Conservation (phyloP, 2,888 invertebrate genomes). For the Chloromyia formosa region DNA sequence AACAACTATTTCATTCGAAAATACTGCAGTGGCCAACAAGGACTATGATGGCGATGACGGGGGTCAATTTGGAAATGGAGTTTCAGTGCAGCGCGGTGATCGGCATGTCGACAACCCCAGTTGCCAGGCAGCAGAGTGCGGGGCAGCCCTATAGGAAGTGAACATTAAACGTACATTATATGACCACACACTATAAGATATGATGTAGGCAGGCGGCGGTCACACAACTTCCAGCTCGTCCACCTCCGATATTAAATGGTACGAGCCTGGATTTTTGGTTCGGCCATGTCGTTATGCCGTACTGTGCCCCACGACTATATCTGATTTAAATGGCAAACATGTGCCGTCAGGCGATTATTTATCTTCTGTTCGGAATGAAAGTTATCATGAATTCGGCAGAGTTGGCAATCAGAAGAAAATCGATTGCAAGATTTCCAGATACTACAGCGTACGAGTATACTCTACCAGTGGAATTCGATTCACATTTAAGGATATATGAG, state of each 20-base stretch:
- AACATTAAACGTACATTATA: slow-evolving; percentile 37
- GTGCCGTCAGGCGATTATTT: slow-evolving; percentile 44
- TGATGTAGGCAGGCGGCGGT: slow-evolving; percentile 23
- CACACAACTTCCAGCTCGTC: background rate
- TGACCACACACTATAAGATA: slow-evolving; percentile 38
- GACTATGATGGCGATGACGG: slow-evolving; percentile 21
- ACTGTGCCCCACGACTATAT: slow-evolving; percentile 29
- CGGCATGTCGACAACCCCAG: slow-evolving; percentile 22
- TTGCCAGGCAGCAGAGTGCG: background rate
- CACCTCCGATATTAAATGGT: slow-evolving; percentile 9
- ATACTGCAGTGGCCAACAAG: slow-evolving; percentile 42
- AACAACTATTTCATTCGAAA: slow-evolving; percentile 43
- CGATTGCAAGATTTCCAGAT: slow-evolving; percentile 38
- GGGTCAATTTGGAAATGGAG: slow-evolving; percentile 36
- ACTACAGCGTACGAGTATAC: background rate
- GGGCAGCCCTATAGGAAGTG: background rate
- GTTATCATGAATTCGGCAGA: slow-evolving; percentile 37
- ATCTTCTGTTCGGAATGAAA: slow-evolving; percentile 39
- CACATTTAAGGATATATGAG: slow-evolving; percentile 24
- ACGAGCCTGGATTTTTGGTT: background rate
- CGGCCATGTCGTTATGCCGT: slow-evolving; percentile 20
- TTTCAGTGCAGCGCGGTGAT: slow-evolving; percentile 24
- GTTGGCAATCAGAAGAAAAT: slow-evolving; percentile 43
- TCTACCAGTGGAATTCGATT: slow-evolving; percentile 21
- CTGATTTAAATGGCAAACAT: slow-evolving; percentile 44